A percentile compares a stretch with the other conserved stretches of the same genome.
Conservation (phyloP, 2,888 invertebrate species). For the Napeogenes inachia region DNA sequence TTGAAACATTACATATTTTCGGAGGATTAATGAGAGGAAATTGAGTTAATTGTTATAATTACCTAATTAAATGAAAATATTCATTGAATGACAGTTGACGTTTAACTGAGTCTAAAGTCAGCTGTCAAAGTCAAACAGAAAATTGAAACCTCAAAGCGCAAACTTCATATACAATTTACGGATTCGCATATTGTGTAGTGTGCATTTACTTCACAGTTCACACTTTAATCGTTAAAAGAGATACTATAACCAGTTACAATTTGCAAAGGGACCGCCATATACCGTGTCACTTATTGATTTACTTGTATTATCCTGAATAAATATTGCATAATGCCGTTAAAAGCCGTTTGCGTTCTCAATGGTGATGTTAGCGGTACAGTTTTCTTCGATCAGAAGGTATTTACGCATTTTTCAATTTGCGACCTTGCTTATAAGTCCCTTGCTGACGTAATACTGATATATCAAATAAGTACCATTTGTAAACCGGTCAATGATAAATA, state of each 20-base stretch:
- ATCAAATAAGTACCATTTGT: background rate
- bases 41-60: too few species aligned
- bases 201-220: constrained; percentile 1
- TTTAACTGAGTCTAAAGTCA: background rate
- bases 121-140: too few species aligned
- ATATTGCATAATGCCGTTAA: constrained; percentile 73
- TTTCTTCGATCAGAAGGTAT: constrained; percentile 86
- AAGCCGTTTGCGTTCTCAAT: constrained; percentile 92
- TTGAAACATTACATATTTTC: too few species aligned
- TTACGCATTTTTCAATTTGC: constrained; percentile 13
- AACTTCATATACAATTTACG: background rate
- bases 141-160: background rate
- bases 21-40: too few species aligned
- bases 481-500: background rate
- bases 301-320: constrained; percentile 2
- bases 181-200: constrained; percentile 1
- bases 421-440: constrained; percentile 26
- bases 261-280: background rate
- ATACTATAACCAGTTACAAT: background rate
- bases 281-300: background rate
- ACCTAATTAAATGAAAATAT: too few species aligned
- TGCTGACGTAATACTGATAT: constrained; percentile 16
- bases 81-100: background rate
- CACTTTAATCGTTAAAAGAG: background rate
- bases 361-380: constrained; percentile 91